phyloP scores from a whole-genome alignment of 2,113 vertebrate species.

The Dendropsophus ebraccatus region DNA sequence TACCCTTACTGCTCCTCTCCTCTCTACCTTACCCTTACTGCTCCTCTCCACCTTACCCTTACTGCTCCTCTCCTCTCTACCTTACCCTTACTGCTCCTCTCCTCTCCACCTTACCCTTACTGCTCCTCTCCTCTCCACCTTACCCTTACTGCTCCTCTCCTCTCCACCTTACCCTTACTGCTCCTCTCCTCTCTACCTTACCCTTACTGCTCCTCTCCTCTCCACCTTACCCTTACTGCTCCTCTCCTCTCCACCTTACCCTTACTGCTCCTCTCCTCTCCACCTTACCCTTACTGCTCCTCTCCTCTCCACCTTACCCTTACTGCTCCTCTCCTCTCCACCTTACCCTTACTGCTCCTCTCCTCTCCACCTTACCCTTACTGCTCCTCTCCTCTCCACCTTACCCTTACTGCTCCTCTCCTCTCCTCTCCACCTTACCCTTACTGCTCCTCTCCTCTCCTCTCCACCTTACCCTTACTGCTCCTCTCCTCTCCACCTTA shows the following conservation, averaged over 20 bases:
- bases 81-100: constrained; percentile 66
- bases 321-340: too few relatives aligned
- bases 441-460: constrained; percentile 62
- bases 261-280: constrained; percentile 39
- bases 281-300: constrained; percentile 69
- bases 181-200: constrained; percentile 54
- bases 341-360: too few relatives aligned
- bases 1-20: neutral
- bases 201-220: constrained; percentile 50
- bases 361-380: too few relatives aligned
- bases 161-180: constrained; percentile 62
- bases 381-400: too few relatives aligned
- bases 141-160: too few relatives aligned
- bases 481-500: constrained; percentile 66
- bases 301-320: constrained; percentile 35
- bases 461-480: constrained; percentile 32
- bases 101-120: neutral
- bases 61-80: constrained; percentile 66
- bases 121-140: too few relatives aligned
- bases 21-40: constrained; percentile 54
- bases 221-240: constrained; percentile 42
- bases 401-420: constrained; percentile 57
- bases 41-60: constrained; percentile 48
- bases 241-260: constrained; percentile 55
- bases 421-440: constrained; percentile 60